Percentiles rank a stretch among this genome's conserved stretches.
phyloP scores from a whole-genome alignment of 2,888 invertebrate genomes.

The Leuctra nigra region DNA sequence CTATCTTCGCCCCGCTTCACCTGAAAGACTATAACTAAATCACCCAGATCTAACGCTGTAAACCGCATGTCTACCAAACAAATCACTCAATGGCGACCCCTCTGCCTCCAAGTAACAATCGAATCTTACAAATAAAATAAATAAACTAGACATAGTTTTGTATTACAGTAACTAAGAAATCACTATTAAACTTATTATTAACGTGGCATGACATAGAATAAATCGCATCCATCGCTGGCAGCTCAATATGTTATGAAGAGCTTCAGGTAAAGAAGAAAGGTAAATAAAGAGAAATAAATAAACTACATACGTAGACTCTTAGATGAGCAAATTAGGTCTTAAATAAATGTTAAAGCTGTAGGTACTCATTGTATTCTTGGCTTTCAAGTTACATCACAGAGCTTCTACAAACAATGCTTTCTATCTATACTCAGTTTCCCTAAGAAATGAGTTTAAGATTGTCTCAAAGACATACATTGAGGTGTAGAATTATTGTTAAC shows the following conservation, averaged over 20 bases:
- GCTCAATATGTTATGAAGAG: conserved; percentile 27
- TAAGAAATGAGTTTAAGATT: too few species aligned
- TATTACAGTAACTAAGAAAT: background rate
- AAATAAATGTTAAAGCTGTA: too few species aligned
- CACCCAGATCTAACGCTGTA: conserved; percentile 26
- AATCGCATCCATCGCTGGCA: conserved; percentile 27
- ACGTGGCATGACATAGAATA: conserved; percentile 27
- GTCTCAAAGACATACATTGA: too few species aligned
- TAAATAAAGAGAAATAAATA: conserved; percentile 27
- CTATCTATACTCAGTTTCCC: too few species aligned
- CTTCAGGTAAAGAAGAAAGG: conserved; percentile 27
- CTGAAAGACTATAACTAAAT: conserved; percentile 26
- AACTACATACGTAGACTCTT: conserved; percentile 26
- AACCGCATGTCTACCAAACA: conserved; percentile 27
- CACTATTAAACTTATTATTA: conserved; percentile 8
- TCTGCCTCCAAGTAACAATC: conserved; percentile 41
- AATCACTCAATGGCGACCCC: conserved; percentile 33
- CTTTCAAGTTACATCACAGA: too few species aligned
- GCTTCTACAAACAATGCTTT: too few species aligned
- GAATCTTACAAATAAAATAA: conserved; percentile 31
- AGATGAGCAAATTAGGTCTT: conserved; percentile 25
- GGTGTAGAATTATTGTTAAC: too few species aligned
- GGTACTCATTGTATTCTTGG: too few species aligned
- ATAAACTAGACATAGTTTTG: conserved; percentile 25
- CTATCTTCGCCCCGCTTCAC: conserved; percentile 14